Conservation (phyloP, 2,113 vertebrate genomes). For the Lampris incognitus region DNA sequence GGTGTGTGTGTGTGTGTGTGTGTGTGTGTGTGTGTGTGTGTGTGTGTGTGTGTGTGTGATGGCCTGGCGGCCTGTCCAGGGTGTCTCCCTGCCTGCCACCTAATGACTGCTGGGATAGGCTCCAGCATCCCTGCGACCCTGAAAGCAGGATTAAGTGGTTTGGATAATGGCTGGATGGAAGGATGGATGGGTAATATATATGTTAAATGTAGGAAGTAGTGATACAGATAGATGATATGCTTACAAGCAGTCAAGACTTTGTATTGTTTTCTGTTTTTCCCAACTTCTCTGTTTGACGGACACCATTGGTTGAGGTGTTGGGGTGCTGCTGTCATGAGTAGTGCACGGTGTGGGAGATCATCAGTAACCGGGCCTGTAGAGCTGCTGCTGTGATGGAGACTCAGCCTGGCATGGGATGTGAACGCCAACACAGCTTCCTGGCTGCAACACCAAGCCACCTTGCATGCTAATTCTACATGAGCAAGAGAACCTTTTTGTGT, state of each 20-base stretch:
- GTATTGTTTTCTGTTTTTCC: neutral
- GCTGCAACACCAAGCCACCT: slow-evolving; percentile 60
- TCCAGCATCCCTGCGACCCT: too few relatives aligned
- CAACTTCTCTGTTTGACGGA: slow-evolving; percentile 2
- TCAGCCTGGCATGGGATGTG: slow-evolving; percentile 65
- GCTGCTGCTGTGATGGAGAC: slow-evolving; percentile 43
- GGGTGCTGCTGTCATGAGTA: slow-evolving; percentile 18
- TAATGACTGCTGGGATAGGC: too few relatives aligned
- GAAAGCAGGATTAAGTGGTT: too few relatives aligned
- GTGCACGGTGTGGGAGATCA: slow-evolving; percentile 52
- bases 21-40: too few relatives aligned
- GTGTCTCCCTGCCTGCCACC: too few relatives aligned
- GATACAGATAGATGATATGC: too few relatives aligned
- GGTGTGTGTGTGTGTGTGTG: too few relatives aligned
- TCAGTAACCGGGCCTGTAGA: slow-evolving; percentile 58
- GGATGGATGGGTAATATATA: too few relatives aligned
- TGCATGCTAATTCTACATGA: slow-evolving; percentile 51
- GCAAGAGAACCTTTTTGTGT: slow-evolving; percentile 4
- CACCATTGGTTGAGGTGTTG: slow-evolving; percentile 14
- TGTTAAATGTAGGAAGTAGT: too few relatives aligned
- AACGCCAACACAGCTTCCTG: slow-evolving; percentile 52
- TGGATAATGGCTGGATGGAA: too few relatives aligned
- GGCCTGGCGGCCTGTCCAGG: too few relatives aligned
- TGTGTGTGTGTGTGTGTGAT: too few relatives aligned
- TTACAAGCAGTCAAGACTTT: neutral